These are phyloP conservation scores for Rhingia campestris DNA, from an alignment of 2,888 invertebrate species.

Conservation along the genomic window DNA sequence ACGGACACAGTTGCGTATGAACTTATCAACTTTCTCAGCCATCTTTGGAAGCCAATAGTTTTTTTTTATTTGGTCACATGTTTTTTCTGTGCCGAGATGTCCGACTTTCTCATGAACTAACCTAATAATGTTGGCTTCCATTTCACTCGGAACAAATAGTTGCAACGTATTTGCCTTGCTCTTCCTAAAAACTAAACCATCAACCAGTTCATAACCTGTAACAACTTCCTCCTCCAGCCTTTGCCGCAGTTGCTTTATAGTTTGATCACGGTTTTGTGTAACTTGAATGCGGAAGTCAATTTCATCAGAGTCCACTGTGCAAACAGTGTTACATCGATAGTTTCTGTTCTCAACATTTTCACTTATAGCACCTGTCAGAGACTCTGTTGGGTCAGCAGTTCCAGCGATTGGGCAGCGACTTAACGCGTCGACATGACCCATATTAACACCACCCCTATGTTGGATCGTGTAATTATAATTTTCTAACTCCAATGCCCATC, in stretches of 20 bases:
- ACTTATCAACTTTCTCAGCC: slow-evolving; percentile 4
- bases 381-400: too few species aligned
- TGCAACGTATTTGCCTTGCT: slow-evolving; percentile 19
- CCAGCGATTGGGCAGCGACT: too few species aligned
- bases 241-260: slow-evolving; percentile 17
- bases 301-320: too few species aligned
- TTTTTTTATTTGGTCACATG: slow-evolving; percentile 12
- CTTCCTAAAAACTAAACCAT: slow-evolving; percentile 31
- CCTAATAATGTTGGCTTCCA: slow-evolving; percentile 30
- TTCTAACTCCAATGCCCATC: slow-evolving; percentile 76
- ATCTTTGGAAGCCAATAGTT: too few species aligned
- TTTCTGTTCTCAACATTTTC: neutral
- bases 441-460: too few species aligned
- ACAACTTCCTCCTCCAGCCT: slow-evolving; percentile 6
- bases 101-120: slow-evolving; percentile 21
- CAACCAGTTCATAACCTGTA: slow-evolving; percentile 8
- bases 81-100: slow-evolving; percentile 6
- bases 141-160: slow-evolving; percentile 33
- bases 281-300: too few species aligned
- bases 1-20: slow-evolving; percentile 31
- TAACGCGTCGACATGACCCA: too few species aligned
- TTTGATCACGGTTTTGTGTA: slow-evolving; percentile 25
- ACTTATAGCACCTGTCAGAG: neutral
- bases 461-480: too few species aligned
- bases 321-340: slow-evolving; percentile 2